Conservation (phyloP, 1,140 invertebrate genomes). For the Nomia melanderi region DNA sequence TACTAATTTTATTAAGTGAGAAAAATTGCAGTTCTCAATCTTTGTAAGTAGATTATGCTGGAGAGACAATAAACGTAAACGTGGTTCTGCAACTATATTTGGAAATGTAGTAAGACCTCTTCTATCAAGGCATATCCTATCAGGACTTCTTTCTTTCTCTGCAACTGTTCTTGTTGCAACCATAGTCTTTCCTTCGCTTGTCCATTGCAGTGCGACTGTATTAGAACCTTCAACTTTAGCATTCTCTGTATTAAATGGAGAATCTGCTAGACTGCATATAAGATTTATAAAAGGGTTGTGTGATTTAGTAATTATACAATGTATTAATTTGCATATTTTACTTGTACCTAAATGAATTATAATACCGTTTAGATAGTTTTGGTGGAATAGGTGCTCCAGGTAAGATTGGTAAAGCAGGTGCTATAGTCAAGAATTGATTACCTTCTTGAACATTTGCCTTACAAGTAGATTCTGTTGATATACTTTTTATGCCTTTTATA, state of each 20-base stretch:
- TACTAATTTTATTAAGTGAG: conserved; percentile 88
- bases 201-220: conserved; percentile 74
- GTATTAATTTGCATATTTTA: neutral
- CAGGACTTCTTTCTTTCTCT: conserved; percentile 88
- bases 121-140: conserved; percentile 89
- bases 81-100: conserved; percentile 89
- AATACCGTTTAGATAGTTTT: conserved; percentile 81
- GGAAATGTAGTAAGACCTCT: conserved; percentile 89
- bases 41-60: conserved; percentile 94
- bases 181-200: conserved; percentile 82
- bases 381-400: conserved; percentile 73
- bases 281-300: neutral
- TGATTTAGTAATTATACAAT: neutral
- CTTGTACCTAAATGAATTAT: conserved; percentile 81
- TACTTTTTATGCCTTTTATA: conserved; percentile 71
- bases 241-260: conserved; percentile 76
- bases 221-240: conserved; percentile 69
- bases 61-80: conserved; percentile 90
- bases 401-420: conserved; percentile 82
- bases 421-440: conserved; percentile 83
- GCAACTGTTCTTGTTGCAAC: conserved; percentile 85
- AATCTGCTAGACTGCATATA: conserved; percentile 60
- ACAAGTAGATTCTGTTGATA: conserved; percentile 55
- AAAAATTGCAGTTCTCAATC: conserved; percentile 84
- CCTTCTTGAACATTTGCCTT: conserved; percentile 56